Evolutionary conservation across 2,888 invertebrate species (phyloP).

Genomic region (Aspidiotus rigidus): DNA sequence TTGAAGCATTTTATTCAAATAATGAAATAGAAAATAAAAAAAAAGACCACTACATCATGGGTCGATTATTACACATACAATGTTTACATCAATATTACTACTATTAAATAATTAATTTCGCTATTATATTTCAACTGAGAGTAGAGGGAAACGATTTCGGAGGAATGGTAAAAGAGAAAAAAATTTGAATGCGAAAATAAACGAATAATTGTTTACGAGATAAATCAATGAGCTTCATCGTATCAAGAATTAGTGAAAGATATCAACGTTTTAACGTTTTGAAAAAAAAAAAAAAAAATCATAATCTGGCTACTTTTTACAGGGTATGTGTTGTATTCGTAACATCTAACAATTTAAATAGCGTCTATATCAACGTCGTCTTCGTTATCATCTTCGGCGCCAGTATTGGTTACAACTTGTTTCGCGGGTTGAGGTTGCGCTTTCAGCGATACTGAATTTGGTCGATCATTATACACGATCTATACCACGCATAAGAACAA

Average conservation of each 20-base stretch:
- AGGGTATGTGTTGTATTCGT: not conserved
- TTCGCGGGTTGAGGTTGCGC: slow-evolving; percentile 46
- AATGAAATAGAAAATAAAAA: not conserved
- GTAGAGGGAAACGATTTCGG: not conserved
- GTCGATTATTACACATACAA: not conserved
- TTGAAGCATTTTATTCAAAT: slow-evolving; percentile 18
- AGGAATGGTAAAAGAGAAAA: slow-evolving; percentile 8
- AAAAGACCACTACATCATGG: not conserved
- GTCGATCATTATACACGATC: slow-evolving; percentile 86
- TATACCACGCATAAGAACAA: slow-evolving; percentile 41
- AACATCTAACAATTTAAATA: slow-evolving; percentile 53
- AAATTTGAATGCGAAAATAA: not conserved
- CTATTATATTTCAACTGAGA: slow-evolving; percentile 9
- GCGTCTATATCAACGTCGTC: slow-evolving; percentile 88
- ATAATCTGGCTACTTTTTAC: not conserved
- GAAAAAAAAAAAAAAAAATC: too few species aligned
- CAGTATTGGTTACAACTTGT: slow-evolving; percentile 41
- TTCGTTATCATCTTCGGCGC: slow-evolving; percentile 56
- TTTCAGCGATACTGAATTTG: slow-evolving; percentile 63
- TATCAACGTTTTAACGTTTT: too few species aligned
- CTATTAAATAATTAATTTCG: slow-evolving; percentile 27
- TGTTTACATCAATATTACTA: slow-evolving; percentile 15
- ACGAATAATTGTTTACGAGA: slow-evolving; percentile 18
- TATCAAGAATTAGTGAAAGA: too few species aligned
- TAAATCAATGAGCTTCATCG: not conserved